Evolutionary conservation across 2,888 invertebrate species (phyloP).

Genomic region (Amphipoea lucens): DNA sequence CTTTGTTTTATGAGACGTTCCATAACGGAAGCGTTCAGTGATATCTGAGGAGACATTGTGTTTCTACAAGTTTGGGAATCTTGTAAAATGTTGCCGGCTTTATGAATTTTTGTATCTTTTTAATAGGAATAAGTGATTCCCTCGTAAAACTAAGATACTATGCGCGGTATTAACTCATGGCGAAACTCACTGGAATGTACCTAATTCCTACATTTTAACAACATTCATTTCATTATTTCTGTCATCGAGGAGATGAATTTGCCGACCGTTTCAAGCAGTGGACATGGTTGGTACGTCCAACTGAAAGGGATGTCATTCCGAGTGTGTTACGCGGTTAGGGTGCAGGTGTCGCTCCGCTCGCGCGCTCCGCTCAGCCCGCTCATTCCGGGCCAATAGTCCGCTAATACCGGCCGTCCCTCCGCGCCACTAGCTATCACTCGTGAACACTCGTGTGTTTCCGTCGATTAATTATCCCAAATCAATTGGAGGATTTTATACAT

Average conservation of each 20-base stretch:
- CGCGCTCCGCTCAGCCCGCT: conserved; percentile 1
- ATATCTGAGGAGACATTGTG: conserved; percentile 30
- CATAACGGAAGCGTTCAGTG: conserved; percentile 20
- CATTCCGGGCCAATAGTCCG: conserved; percentile 1
- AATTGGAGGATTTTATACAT: conserved; percentile 39
- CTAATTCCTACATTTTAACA: not conserved
- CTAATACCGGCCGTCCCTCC: conserved; percentile 29
- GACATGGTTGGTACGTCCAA: not conserved
- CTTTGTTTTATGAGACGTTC: conserved; percentile 20
- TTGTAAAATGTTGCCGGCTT: conserved; percentile 22
- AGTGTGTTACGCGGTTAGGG: conserved; percentile 1
- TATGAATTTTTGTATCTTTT: not conserved
- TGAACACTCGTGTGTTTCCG: conserved; percentile 45
- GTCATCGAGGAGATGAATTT: not conserved
- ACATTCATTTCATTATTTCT: not conserved
- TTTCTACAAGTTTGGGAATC: conserved; percentile 24
- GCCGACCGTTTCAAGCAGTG: not conserved
- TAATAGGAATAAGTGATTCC: too few species aligned
- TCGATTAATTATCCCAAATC: conserved; percentile 50
- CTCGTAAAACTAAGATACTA: too few species aligned
- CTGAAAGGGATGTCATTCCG: not conserved
- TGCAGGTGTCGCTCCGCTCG: conserved; percentile 1
- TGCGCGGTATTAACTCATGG: too few species aligned
- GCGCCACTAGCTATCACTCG: conserved; percentile 35
- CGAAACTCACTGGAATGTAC: not conserved